These are phyloP conservation scores for Caenorhabditis sp. DNA, from an alignment of 2,888 invertebrate species.

Conservation along the genomic window DNA sequence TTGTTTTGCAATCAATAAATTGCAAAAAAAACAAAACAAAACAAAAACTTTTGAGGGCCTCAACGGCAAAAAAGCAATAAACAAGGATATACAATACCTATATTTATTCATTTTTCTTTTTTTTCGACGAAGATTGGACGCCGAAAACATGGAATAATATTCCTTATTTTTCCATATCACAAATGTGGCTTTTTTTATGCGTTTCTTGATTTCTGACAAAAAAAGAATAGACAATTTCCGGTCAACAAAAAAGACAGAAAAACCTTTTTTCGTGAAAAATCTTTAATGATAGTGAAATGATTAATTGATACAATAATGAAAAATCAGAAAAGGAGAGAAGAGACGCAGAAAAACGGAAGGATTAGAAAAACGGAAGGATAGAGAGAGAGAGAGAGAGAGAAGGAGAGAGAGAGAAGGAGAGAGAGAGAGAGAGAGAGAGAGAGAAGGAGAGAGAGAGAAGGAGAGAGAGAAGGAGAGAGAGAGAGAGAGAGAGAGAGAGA, in stretches of 20 bases:
- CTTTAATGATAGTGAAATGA: slow-evolving; percentile 1
- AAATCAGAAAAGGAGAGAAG: background rate
- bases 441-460: slow-evolving; percentile 1
- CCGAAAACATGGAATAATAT: background rate
- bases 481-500: background rate
- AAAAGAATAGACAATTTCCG: background rate
- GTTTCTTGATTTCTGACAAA: too few relatives aligned
- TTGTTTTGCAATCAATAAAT: background rate
- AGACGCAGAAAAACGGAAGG: background rate
- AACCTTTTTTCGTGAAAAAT: background rate
- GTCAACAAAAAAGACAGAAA: background rate
- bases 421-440: slow-evolving; percentile 22
- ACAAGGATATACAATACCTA: background rate
- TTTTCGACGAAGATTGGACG: background rate
- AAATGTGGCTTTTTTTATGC: too few relatives aligned
- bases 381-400: slow-evolving; percentile 12
- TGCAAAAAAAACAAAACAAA: background rate
- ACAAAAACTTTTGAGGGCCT: background rate
- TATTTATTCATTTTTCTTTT: background rate
- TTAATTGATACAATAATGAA: background rate
- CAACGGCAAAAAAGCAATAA: slow-evolving; percentile 6
- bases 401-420: slow-evolving; percentile 14
- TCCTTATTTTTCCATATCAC: too few relatives aligned
- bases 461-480: slow-evolving; percentile 1
- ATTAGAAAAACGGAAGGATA: slow-evolving; percentile 4